These are phyloP conservation scores for Drosophila mulleri DNA, from an alignment of 2,888 invertebrate species.

Conservation along the genomic window DNA sequence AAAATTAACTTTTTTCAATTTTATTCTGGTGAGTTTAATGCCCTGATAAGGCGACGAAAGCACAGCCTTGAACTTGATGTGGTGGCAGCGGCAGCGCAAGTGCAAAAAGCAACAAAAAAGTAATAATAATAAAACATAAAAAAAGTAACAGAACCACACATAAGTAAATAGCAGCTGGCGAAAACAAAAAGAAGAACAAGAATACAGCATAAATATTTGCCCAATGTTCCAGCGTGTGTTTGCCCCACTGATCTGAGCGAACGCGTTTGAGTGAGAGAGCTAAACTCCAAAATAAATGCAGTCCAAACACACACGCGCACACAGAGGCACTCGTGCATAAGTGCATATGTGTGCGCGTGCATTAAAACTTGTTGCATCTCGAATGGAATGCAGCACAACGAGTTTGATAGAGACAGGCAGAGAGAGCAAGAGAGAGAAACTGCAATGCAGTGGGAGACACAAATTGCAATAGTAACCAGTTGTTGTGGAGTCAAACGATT, in stretches of 20 bases:
- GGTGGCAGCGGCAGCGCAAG: constrained; percentile 31
- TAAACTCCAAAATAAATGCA: constrained; percentile 42
- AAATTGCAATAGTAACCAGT: constrained; percentile 65
- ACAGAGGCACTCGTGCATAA: neutral
- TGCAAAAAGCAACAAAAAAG: constrained; percentile 38
- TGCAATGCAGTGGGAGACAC: constrained; percentile 44
- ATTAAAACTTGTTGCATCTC: constrained; percentile 56
- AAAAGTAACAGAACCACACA: constrained; percentile 47
- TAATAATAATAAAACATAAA: constrained; percentile 21
- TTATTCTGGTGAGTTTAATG: constrained; percentile 60
- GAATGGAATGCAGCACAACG: constrained; percentile 71
- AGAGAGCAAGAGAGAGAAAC: constrained; percentile 18
- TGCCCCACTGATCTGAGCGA: constrained; percentile 55
- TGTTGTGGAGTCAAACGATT: constrained; percentile 43
- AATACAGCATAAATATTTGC: constrained; percentile 72
- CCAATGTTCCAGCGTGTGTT: constrained; percentile 48
- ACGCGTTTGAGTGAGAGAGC: constrained; percentile 20
- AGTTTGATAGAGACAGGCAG: constrained; percentile 51
- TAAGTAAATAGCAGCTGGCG: constrained; percentile 62
- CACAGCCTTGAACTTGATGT: constrained; percentile 73
- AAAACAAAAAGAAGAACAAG: constrained; percentile 12
- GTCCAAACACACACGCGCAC: neutral
- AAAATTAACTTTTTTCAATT: constrained; percentile 8
- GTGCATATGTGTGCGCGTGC: constrained; percentile 16
- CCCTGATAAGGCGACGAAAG: constrained; percentile 69